phyloP scores from a whole-genome alignment of 2,113 vertebrate genomes.

The Paradoxurus hermaphroditus region DNA sequence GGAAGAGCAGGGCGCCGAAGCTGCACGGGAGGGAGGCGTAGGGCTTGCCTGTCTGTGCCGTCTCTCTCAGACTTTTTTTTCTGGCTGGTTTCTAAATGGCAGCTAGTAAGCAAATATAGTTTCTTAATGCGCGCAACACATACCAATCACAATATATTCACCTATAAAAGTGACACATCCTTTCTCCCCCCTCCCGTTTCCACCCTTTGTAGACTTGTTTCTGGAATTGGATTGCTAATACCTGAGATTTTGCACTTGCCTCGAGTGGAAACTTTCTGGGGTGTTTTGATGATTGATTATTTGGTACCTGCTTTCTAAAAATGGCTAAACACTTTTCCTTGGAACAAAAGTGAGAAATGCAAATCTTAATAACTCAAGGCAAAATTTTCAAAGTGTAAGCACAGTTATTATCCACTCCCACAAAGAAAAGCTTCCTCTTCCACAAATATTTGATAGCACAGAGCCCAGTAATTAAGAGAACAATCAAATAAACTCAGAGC shows the following conservation, averaged over 20 bases:
- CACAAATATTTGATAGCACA: conserved; percentile 83
- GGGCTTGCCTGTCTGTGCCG: background rate
- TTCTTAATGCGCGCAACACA: background rate
- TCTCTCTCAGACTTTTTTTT: background rate
- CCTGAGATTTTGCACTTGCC: conserved; percentile 60
- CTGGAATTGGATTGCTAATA: conserved; percentile 52
- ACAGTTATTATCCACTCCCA: conserved; percentile 80
- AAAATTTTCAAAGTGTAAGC: conserved; percentile 73
- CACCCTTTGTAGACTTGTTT: background rate
- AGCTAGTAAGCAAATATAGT: background rate
- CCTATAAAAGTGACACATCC: conserved; percentile 17
- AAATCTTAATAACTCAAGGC: conserved; percentile 70
- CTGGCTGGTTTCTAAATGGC: background rate
- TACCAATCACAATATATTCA: background rate
- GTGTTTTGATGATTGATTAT: conserved; percentile 72
- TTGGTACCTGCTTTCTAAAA: conserved; percentile 68
- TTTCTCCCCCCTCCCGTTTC: background rate
- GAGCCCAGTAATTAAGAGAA: conserved; percentile 83
- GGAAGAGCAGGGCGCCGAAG: background rate
- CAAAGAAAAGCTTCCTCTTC: conserved; percentile 80
- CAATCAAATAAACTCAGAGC: conserved; percentile 81
- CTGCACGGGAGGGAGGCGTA: background rate
- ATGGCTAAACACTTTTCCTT: conserved; percentile 63
- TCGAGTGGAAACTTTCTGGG: conserved; percentile 23
- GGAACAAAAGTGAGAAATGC: conserved; percentile 72